phyloP scores from a whole-genome alignment of 2,888 invertebrate species.

The Acanthosepion esculentum region DNA sequence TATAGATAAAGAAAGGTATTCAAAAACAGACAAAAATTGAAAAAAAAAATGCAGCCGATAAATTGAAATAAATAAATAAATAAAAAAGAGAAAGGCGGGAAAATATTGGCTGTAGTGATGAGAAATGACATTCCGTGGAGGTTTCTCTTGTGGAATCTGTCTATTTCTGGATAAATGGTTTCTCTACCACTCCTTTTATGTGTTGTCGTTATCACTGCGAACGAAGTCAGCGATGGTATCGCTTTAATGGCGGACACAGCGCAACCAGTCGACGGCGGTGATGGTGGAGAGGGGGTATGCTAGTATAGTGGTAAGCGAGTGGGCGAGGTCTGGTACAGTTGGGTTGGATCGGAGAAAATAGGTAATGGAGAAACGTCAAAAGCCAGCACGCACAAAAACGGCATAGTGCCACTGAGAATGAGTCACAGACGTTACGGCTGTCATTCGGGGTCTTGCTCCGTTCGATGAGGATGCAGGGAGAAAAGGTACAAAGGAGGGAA shows the following conservation, averaged over 20 bases:
- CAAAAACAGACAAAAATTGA: no score
- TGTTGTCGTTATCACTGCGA: background rate
- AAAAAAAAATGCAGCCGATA: no score
- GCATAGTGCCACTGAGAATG: background rate
- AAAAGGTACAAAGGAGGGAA: background rate
- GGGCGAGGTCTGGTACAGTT: background rate
- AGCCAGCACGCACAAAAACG: background rate
- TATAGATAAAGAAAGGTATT: no score
- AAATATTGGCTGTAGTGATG: background rate
- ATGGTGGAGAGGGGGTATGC: background rate
- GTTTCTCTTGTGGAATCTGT: background rate
- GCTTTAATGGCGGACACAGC: background rate
- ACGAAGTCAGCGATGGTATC: background rate
- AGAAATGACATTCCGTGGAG: background rate
- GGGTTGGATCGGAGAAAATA: background rate
- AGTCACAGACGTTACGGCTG: background rate
- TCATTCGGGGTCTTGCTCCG: background rate
- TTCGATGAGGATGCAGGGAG: background rate
- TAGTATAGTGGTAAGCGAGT: background rate
- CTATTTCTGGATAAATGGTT: background rate
- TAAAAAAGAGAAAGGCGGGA: no score
- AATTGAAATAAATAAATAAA: no score
- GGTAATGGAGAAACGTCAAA: background rate
- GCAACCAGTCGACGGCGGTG: background rate
- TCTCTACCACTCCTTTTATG: background rate